Conservation (phyloP, 2,888 invertebrate species). For the Sesia apiformis region DNA sequence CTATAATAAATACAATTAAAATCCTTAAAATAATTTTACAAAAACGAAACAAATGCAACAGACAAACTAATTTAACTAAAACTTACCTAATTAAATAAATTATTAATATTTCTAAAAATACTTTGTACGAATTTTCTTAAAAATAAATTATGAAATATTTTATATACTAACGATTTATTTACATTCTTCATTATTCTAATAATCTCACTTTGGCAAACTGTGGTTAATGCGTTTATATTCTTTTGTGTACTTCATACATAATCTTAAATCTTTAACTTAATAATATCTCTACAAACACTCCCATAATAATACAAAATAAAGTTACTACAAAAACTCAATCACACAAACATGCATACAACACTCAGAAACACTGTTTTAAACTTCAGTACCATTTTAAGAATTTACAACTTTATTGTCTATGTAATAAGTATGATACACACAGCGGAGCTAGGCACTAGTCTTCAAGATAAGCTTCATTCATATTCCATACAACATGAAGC, state of each 20-base stretch:
- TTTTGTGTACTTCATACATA: constrained; percentile 11
- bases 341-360: not conserved
- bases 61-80: constrained; percentile 24
- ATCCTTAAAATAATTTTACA: constrained; percentile 52
- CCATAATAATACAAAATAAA: not conserved
- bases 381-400: too few species aligned
- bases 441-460: too few species aligned
- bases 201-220: constrained; percentile 77
- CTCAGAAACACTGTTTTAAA: too few species aligned
- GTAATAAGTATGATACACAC: too few species aligned
- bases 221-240: constrained; percentile 60
- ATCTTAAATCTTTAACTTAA: not conserved
- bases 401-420: too few species aligned
- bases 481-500: constrained; percentile 35
- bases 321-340: not conserved
- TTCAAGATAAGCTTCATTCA: constrained; percentile 18
- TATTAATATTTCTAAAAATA: constrained; percentile 45
- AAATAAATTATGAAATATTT: not conserved
- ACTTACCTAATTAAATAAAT: constrained; percentile 52
- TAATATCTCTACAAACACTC: not conserved
- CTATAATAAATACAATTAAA: constrained; percentile 65
- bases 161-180: not conserved
- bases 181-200: constrained; percentile 39
- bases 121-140: constrained; percentile 53
- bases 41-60: constrained; percentile 71